A percentile compares a stretch with the other conserved stretches of the same genome.
phyloP scores from a whole-genome alignment of 1,140 invertebrate species.

The Drosophila littoralis region DNA sequence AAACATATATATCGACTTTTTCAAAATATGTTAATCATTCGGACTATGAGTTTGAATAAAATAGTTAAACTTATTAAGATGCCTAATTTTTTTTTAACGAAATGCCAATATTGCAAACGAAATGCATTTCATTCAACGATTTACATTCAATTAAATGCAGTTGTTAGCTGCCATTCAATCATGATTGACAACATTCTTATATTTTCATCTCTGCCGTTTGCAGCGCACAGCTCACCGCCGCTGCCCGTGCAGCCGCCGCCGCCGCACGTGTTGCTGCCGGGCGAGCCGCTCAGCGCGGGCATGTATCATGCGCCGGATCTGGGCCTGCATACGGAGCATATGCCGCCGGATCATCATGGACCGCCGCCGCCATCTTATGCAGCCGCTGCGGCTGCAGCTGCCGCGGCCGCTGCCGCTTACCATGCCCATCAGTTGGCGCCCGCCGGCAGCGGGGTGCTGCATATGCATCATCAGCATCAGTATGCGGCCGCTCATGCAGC shows the following conservation, averaged over 20 bases:
- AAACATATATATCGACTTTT: too few relatives aligned
- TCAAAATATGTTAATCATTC: too few relatives aligned
- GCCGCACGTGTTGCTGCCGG: conserved; percentile 57
- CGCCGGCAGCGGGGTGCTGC: conserved; percentile 54
- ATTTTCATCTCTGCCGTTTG: neutral
- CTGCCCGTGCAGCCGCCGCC: conserved; percentile 59
- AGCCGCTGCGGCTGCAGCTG: conserved; percentile 73
- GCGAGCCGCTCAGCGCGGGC: conserved; percentile 68
- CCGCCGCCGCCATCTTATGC: conserved; percentile 75
- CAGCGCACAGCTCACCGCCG: conserved; percentile 72
- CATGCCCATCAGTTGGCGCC: conserved; percentile 76
- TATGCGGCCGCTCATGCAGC: conserved; percentile 53
- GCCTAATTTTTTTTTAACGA: too few relatives aligned
- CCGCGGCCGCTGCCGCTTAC: conserved; percentile 75
- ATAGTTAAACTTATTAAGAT: too few relatives aligned
- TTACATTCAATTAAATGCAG: too few relatives aligned
- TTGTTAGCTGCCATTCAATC: too few relatives aligned
- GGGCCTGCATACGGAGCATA: conserved; percentile 77
- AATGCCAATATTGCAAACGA: too few relatives aligned
- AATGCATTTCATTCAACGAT: too few relatives aligned
- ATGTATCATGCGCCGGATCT: conserved; percentile 79
- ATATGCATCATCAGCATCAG: conserved; percentile 66
- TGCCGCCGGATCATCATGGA: conserved; percentile 69
- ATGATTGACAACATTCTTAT: neutral
- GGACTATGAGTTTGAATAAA: too few relatives aligned